Conservation (phyloP, 2,888 invertebrate genomes). For the Geophilus truncorum region DNA sequence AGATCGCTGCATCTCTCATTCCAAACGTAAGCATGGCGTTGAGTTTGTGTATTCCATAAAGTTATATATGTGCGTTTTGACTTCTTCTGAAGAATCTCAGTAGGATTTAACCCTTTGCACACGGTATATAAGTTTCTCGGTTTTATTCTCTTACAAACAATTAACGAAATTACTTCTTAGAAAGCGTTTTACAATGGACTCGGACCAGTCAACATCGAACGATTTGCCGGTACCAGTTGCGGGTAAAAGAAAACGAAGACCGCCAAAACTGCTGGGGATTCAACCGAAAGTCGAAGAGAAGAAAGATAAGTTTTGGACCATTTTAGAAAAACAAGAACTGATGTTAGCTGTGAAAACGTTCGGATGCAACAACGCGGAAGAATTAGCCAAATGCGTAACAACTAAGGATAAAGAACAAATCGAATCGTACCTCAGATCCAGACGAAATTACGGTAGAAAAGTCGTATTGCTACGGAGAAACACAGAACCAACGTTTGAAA, state of each 20-base stretch:
- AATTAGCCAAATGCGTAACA: background rate
- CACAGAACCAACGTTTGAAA: background rate
- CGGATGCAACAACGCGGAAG: background rate
- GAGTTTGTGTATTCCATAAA: too few relatives aligned
- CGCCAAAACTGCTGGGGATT: background rate
- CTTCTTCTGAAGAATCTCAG: too few relatives aligned
- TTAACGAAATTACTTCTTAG: too few relatives aligned
- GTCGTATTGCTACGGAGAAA: background rate
- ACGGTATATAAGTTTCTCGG: too few relatives aligned
- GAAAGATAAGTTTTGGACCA: background rate
- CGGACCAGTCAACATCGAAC: too few relatives aligned
- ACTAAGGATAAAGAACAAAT: background rate
- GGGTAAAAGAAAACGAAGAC: background rate
- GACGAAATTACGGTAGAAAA: background rate
- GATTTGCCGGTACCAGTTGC: background rate
- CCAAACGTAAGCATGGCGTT: too few relatives aligned
- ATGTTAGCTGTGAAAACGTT: background rate
- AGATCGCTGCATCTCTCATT: too few relatives aligned
- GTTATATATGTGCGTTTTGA: too few relatives aligned
- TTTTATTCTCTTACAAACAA: too few relatives aligned
- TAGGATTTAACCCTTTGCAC: too few relatives aligned
- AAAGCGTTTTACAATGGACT: too few relatives aligned
- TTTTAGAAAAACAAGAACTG: background rate
- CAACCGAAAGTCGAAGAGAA: background rate
- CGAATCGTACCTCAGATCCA: background rate